Evolutionary conservation across 2,113 vertebrate genomes (phyloP), one percentile per base, ranked within the genome.

Genomic region (Micromys minutus): DNA sequence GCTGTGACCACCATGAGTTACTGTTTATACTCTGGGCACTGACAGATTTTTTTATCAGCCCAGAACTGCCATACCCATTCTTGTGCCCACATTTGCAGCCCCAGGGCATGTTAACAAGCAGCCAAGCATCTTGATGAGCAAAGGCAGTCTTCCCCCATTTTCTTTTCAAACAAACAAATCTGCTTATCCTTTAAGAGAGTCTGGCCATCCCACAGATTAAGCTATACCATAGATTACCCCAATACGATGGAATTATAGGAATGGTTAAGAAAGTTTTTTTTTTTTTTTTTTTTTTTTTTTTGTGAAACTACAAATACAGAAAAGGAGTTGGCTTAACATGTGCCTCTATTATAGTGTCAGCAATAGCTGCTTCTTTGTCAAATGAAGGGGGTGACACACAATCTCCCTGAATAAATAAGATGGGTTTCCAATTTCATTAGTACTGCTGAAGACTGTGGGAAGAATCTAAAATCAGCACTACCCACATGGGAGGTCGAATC

Each of bases 391-490:
- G 74, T 71, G 50, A 79, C 47, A 72, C 75, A 80, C 63, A 91
- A 52, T 31, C 84, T 91, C 91, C 93, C 94, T 90, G 93, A 93
- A 94, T 95, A 95, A 50, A 80, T 91, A 91, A 91, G 50, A 75
- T 9, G 69, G 76, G 57, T 92, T 95, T 96, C 94, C 93, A 69
- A 52, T 92, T 71, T 91, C 87, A 39, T 94, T 89, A 74, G 36
- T 63, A 42, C 87, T 83, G 96, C 90, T 19, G 90, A 96, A 93
- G 93, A 71, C 92, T 65, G 97, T 97, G 96, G 96, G 97, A 96
- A 96, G 96, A 52, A 79, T 86, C 97, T 96, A 97, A 97, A 97
- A 92, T 52, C 1, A 3, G 95, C 67, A 22, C 96, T 96, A 52
- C 97, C 97, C 97, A 96, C 96, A 96, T 75, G 79, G 0, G 81